phyloP scores from a whole-genome alignment of 2,888 invertebrate genomes.

The Pachliopta kotzebuea region DNA sequence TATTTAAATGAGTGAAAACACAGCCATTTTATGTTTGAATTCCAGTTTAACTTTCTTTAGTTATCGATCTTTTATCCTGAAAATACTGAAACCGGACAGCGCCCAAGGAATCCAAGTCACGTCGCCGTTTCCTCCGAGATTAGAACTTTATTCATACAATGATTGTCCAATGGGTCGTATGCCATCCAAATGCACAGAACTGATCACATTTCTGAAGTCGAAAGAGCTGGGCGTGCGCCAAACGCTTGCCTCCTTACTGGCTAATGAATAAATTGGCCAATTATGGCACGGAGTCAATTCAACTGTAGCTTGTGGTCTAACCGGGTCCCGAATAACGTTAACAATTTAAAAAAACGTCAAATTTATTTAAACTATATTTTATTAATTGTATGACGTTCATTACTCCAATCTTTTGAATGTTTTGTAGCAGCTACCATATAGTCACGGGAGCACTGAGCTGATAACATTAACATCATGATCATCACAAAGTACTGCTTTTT shows the following conservation, averaged over 20 bases:
- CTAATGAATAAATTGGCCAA: constrained; percentile 24
- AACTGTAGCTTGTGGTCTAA: constrained; percentile 14
- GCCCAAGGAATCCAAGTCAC: not conserved
- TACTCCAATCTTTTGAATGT: too few species aligned
- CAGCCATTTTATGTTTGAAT: too few species aligned
- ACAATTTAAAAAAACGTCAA: too few species aligned
- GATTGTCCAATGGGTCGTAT: not conserved
- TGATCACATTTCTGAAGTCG: constrained; percentile 10
- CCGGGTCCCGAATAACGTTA: constrained; percentile 2
- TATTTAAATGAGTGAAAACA: too few species aligned
- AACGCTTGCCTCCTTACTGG: constrained; percentile 15
- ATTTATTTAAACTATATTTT: too few species aligned
- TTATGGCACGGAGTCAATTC: constrained; percentile 19
- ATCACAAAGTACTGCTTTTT: too few species aligned
- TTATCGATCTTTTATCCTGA: not conserved
- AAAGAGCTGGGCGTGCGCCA: constrained; percentile 21
- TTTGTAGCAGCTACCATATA: too few species aligned
- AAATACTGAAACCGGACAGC: not conserved
- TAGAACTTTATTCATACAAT: not conserved
- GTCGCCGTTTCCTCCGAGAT: constrained; percentile 1
- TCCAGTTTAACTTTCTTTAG: too few species aligned
- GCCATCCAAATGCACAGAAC: constrained; percentile 7
- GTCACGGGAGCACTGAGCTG: too few species aligned
- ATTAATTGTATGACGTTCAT: too few species aligned
- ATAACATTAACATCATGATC: too few species aligned